phyloP scores from a whole-genome alignment of 2,113 vertebrate species.

The human (Homo sapiens) region GRCh38 chr11:100326501-100327000 shows the following conservation, averaged over 20 bases:
- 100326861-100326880: background rate
- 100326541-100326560: background rate
- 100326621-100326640: background rate
- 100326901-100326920: background rate
- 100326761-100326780: background rate
- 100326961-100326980: background rate
- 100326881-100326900: background rate
- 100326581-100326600: too few relatives aligned
- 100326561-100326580: background rate
- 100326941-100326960: background rate
- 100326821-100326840: background rate
- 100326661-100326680: background rate
- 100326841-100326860: background rate
- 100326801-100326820: background rate
- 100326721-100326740: background rate
- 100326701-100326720: background rate
- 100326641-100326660: background rate
- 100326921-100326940: background rate
- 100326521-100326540: background rate
- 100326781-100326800: background rate
- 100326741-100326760: background rate
- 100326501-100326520: too few relatives aligned
- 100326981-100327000: accelerated
- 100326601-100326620: background rate
- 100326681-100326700: background rate